phyloP scores from a whole-genome alignment of 2,797 vertebrate genomes.

The Enteromius mattozi region DNA sequence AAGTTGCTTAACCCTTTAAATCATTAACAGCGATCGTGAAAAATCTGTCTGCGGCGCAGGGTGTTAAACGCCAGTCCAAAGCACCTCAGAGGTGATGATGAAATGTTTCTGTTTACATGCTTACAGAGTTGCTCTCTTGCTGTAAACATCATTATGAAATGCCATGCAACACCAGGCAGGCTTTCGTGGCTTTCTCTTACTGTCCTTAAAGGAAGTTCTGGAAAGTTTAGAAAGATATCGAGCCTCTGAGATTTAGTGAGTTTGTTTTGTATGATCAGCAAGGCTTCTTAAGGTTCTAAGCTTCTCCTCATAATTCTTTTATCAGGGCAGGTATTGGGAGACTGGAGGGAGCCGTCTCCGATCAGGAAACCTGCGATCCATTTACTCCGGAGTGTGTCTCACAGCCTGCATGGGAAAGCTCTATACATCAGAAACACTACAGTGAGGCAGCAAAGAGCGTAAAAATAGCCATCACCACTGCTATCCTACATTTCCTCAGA shows the following conservation, averaged over 20 bases:
- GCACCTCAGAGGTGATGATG: constrained; percentile 10
- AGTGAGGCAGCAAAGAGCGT: neutral
- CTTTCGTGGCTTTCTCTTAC: neutral
- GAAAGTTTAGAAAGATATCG: neutral
- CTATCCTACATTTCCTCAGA: constrained; percentile 17
- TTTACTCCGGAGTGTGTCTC: neutral
- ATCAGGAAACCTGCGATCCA: neutral
- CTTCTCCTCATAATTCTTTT: constrained; percentile 22
- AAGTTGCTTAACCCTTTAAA: neutral
- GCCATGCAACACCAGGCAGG: neutral
- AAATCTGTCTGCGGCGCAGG: neutral
- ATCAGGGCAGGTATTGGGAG: neutral
- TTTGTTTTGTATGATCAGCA: neutral
- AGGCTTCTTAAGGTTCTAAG: neutral
- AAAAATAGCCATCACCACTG: constrained; percentile 33
- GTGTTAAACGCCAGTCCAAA: neutral
- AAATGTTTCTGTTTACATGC: constrained; percentile 11
- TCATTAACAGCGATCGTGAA: neutral
- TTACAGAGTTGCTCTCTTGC: neutral
- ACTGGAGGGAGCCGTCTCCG: neutral
- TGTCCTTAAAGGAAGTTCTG: neutral
- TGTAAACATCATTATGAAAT: constrained; percentile 29
- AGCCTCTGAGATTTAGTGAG: neutral
- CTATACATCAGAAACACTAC: constrained; percentile 6
- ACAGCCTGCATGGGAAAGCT: neutral